Base-by-base conservation (phyloP, 2,888 invertebrate species). In the Andrena camellia region DNA sequence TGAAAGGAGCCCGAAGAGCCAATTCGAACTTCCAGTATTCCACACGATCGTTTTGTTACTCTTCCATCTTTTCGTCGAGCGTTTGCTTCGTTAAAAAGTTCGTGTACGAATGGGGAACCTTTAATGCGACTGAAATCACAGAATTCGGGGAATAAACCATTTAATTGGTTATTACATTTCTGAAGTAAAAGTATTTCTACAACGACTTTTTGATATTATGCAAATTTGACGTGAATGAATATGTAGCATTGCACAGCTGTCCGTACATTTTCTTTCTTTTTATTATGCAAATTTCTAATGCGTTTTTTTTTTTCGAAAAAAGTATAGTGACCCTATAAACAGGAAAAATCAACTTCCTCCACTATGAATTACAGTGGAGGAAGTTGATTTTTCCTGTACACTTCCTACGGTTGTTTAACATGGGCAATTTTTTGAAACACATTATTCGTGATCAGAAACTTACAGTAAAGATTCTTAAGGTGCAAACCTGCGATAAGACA, bases 1-100 rank as follows among this genome's bases (percentile, higher is more conserved):
- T 52, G 48, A 33, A 29, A 48, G 23, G 42, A 1, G 8, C 5
- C 0, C n/a, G 33, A 26, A 70, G 50, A 42, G 69, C 70, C 59
- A 70, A 78, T 79, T 78, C 50, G 17, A 52, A 64, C 50, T 78
- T 66, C 31, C 33, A 29, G 17, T 8, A 35, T 78, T 48, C 23
- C 17, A 50, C 1, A 29, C 31, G 13, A 26, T 4, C 2, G 26
- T 63, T 48, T n/a, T 67, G n/a, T 62, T 52, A 67, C 42, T 10
- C 10, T 54, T 52, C 29, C 29, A 17, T 17, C 13, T 42, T 10
- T 35, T 60, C 10, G 20, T 60, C 75, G 35, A 74, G 13, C 8
- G 29, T 59, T 60, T 23, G 29, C 42, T n/a, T 67, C 60, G 66
- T 66, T 66, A 60, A 66, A 35, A 42, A 48, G 13, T 72, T 29